Evolutionary conservation across 2,888 invertebrate genomes (phyloP).

Genomic region (Taphrorychus bicolor): DNA sequence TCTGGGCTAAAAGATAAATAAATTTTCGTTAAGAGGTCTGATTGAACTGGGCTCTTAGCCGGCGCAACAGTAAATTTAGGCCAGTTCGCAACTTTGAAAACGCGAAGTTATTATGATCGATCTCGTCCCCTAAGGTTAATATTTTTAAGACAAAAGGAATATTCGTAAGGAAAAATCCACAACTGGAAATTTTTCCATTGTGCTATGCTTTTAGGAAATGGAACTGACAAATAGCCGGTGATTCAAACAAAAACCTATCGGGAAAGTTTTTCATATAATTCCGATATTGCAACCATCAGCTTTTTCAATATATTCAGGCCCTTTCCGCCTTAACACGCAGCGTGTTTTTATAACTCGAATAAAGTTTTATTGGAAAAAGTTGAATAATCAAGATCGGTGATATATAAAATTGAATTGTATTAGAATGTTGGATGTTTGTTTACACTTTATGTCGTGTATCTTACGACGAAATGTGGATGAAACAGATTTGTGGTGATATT

Average conservation of each 20-base stretch:
- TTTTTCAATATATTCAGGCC: conserved; percentile 30
- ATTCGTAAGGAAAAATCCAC: too few relatives aligned
- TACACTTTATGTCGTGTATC: too few relatives aligned
- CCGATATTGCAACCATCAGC: conserved; percentile 27
- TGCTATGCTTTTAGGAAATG: background rate
- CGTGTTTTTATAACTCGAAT: conserved; percentile 34
- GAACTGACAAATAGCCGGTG: conserved; percentile 18
- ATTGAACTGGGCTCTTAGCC: background rate
- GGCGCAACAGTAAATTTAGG: background rate
- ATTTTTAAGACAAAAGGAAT: too few relatives aligned
- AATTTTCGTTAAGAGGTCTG: conserved; percentile 14
- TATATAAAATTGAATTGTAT: background rate
- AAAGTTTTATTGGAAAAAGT: conserved; percentile 37
- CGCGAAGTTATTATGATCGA: background rate
- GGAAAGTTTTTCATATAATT: conserved; percentile 33
- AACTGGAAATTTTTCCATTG: too few relatives aligned
- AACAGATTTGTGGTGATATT: too few relatives aligned
- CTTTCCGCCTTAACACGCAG: conserved; percentile 27
- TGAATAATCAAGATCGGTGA: conserved; percentile 1
- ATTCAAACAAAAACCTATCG: conserved; percentile 19
- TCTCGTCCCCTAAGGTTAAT: background rate
- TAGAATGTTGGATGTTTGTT: background rate
- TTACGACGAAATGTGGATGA: too few relatives aligned
- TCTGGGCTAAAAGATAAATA: conserved; percentile 22
- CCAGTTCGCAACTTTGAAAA: background rate